Evolutionary conservation across 2,888 invertebrate genomes (phyloP).

Genomic region (Acanthococcus lagerstroemiae): DNA sequence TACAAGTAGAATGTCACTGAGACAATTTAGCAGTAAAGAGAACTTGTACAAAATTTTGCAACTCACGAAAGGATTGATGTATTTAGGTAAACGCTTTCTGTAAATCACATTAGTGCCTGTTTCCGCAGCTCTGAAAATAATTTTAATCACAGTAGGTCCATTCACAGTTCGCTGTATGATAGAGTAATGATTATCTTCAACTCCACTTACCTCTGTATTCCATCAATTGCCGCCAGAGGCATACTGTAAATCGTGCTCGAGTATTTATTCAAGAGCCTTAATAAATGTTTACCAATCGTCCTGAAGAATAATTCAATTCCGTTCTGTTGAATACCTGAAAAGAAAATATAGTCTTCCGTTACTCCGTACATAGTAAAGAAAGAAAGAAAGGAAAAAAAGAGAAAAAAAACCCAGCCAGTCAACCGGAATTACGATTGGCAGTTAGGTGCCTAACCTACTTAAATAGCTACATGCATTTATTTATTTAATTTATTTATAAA

Average conservation of each 20-base stretch:
- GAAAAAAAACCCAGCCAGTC: no score
- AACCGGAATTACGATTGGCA: no score
- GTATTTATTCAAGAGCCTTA: constrained; percentile 53
- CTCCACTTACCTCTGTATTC: constrained; percentile 49
- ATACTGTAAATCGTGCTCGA: constrained; percentile 50
- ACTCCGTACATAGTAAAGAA: no score
- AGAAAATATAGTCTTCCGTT: no score
- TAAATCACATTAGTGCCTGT: constrained; percentile 52
- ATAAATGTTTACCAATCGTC: constrained; percentile 56
- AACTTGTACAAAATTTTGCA: background rate
- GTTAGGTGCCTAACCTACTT: no score
- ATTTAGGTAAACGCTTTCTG: constrained; percentile 58
- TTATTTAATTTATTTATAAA: no score
- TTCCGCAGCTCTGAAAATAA: constrained; percentile 42
- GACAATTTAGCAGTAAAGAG: background rate
- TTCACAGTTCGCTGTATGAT: no score
- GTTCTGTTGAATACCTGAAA: constrained; percentile 48
- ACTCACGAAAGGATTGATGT: constrained; percentile 47
- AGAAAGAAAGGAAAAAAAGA: no score
- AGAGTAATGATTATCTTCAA: no score
- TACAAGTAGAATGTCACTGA: background rate
- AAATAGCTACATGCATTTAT: no score
- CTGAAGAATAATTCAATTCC: constrained; percentile 58
- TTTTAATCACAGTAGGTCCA: no score
- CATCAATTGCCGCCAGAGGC: constrained; percentile 58